A percentile compares a stretch with the other conserved stretches of the same genome.
Conservation (phyloP, 2,888 invertebrate species). For the Psylliodes chrysocephalus region DNA sequence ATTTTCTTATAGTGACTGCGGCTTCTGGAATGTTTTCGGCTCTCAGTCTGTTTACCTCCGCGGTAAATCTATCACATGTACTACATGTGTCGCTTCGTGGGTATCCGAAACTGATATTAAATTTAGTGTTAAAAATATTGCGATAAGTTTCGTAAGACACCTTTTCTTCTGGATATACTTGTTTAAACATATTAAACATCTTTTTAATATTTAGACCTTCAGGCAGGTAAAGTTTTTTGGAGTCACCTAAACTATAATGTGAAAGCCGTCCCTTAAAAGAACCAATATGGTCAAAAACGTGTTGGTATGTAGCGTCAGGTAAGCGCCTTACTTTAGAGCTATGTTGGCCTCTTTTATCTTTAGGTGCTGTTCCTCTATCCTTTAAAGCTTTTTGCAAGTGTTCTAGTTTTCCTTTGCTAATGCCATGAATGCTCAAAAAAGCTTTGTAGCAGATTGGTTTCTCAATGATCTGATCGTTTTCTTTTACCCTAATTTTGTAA, state of each 20-base stretch:
- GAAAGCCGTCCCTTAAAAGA: not conserved
- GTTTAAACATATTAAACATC: too few species aligned
- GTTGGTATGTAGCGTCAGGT: not conserved
- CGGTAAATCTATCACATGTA: conserved; percentile 14
- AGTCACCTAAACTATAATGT: not conserved
- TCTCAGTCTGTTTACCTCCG: conserved; percentile 23
- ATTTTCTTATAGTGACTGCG: too few species aligned
- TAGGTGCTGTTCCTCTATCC: not conserved
- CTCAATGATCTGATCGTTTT: not conserved
- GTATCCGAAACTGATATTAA: conserved; percentile 28
- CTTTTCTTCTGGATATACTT: conserved; percentile 8
- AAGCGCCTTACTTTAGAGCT: not conserved
- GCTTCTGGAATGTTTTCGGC: conserved; percentile 13
- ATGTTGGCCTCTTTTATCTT: not conserved
- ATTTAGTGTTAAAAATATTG: conserved; percentile 24
- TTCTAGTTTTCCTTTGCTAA: not conserved
- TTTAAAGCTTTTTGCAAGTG: not conserved
- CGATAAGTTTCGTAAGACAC: conserved; percentile 27
- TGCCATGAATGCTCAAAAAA: not conserved
- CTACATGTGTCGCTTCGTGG: conserved; percentile 28
- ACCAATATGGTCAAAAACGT: not conserved
- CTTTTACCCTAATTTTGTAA: not conserved
- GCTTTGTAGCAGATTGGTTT: not conserved
- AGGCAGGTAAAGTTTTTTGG: not conserved
- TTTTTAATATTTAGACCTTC: not conserved